Base-by-base conservation (phyloP, 2,888 invertebrate genomes). In the Ichneumon xanthorius region DNA sequence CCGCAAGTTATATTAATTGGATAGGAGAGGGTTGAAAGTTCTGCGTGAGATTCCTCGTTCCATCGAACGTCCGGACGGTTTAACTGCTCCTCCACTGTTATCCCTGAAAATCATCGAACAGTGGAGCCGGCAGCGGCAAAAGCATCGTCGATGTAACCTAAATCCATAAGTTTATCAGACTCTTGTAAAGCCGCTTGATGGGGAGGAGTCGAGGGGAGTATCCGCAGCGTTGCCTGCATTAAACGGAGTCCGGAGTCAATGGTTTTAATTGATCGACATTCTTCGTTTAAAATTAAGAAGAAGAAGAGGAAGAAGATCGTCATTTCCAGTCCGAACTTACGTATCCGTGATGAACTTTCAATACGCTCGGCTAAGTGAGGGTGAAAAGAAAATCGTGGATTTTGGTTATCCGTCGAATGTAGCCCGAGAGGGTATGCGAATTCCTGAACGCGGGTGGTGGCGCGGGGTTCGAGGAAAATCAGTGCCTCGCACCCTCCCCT, bases 1-100 rank as follows among this genome's bases (percentile, higher is more conserved):
- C 68, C 40, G 68, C 45, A 81, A 81, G 45, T 65, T 75, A 40
- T 70, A 81, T 81, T 75, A 75, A 81, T 70, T 61, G 55, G 61
- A 61, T 81, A 50, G 37, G 61, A 40, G 50, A 33, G 45, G 65
- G n/a, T 50, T 63, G 48, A 76, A 61, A 61, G 61, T 70, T 75
- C 22, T n/a, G 40, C 65, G 72, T 55, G 55, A 73, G 58, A 40
- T 61, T 76, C 50, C 76, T n/a, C 65, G 63, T 65, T 50, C 65
- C 65, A 58, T 16, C n/a, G 26, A 50, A 14, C 65, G 65, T 79
- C 79, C 50, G 19, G 58, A 61, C n/a, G 48, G 79, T 79, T 79
- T 79, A 70, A 67, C 67, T 37, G 77, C 68, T 71, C 48, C 45
- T 71, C 70, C 33, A 50, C 33, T 70, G 70, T 71, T 71, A 79